Evolutionary conservation across 2,113 vertebrate genomes (phyloP).

Genomic region (Dicaeum eximium): DNA sequence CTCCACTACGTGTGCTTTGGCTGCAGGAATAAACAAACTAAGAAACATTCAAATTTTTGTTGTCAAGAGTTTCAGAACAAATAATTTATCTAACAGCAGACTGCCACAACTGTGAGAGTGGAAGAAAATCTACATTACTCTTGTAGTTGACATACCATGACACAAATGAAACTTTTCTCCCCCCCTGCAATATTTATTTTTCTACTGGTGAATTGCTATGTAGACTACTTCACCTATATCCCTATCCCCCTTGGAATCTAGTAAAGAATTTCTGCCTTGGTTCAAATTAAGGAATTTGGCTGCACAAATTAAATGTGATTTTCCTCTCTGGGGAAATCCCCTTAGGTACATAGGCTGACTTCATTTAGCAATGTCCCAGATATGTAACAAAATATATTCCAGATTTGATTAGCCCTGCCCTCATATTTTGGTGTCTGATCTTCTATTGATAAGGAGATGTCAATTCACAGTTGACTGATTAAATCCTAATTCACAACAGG

Average conservation of each 20-base stretch:
- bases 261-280: not conserved
- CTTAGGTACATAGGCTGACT: not conserved
- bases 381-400: not conserved
- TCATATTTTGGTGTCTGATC: not conserved
- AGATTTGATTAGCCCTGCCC: not conserved
- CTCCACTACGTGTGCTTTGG: not conserved
- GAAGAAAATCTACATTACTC: not conserved
- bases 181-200: rapidly evolving
- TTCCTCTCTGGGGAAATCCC: not conserved
- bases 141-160: not conserved
- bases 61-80: not conserved
- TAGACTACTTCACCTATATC: not conserved
- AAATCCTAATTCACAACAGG: not conserved
- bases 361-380: not conserved
- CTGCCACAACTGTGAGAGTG: not conserved
- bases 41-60: not conserved
- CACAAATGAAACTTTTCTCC: not conserved
- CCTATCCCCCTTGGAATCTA: not conserved
- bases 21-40: not conserved
- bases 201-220: not conserved
- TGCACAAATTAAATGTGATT: not conserved
- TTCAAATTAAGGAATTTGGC: not conserved
- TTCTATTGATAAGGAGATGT: not conserved
- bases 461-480: not conserved
- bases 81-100: not conserved